A percentile compares a stretch with the other conserved stretches of the same genome.
These are phyloP conservation scores for Peromyscus attwateri DNA, from an alignment of 2,797 vertebrate genomes.

Conservation along the genomic window DNA sequence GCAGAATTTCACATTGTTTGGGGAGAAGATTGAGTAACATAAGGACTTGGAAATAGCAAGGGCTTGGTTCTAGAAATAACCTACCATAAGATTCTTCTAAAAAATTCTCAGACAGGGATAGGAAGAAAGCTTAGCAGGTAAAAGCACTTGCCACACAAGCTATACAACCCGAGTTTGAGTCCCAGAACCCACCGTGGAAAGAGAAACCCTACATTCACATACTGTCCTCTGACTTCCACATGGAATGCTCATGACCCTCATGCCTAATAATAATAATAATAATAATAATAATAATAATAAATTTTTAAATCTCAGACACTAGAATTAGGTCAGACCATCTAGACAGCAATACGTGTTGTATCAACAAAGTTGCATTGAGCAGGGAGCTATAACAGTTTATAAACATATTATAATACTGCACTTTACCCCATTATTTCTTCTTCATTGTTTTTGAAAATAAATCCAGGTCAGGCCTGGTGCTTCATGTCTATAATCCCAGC, in stretches of 20 bases:
- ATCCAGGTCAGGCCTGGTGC: background rate
- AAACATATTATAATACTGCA: background rate
- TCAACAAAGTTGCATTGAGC: background rate
- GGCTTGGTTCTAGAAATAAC: slow-evolving; percentile 16
- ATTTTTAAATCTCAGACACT: background rate
- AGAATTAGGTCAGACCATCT: background rate
- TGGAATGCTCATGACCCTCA: no score
- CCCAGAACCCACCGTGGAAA: background rate
- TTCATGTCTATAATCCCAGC: background rate
- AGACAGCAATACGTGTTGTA: background rate
- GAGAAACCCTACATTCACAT: background rate
- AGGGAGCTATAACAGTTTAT: background rate
- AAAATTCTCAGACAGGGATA: background rate
- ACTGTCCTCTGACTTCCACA: background rate
- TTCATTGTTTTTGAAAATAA: background rate
- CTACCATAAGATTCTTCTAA: background rate
- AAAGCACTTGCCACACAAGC: background rate
- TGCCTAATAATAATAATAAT: background rate
- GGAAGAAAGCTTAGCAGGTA: background rate
- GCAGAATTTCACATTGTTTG: slow-evolving; percentile 2
- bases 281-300: background rate
- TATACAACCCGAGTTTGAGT: background rate
- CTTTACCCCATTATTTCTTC: background rate
- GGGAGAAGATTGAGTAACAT: slow-evolving; percentile 11
- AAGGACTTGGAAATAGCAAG: slow-evolving; percentile 7